Evolutionary conservation across 2,888 invertebrate genomes (phyloP), one percentile per base, ranked within the genome.

Genomic region (Dasypolia templi): DNA sequence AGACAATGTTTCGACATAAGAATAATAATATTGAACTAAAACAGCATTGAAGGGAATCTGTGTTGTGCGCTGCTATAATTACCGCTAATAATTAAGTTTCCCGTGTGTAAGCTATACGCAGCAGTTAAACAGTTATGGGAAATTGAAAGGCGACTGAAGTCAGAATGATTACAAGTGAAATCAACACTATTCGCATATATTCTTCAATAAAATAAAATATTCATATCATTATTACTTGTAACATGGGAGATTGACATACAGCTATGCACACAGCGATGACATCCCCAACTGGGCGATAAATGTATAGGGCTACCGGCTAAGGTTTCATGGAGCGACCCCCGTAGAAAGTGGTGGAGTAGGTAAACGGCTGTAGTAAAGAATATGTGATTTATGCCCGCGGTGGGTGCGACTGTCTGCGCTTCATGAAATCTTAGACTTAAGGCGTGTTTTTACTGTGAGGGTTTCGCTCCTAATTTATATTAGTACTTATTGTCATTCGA

Each of bases 201-300:
- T 32, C 32, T 69, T 69, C 3, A 70, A 62, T 77, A 53, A 68
- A 17, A 42, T 49, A 22, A 49, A 44, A 11, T 49, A 72, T 39
- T 42, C 22, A 14, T 35, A 1, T 59, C 14, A 63, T 49, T 22
- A n/a, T 65, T 49, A 35, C 14, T 56, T 61, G 14, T 26, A 44
- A 62, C 22, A 4, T 46, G 32, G 26, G 22, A 46, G 39, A 42
- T 51, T 58, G 49, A 49, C 32, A 26, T 73, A 9, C 35, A 61
- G 26, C 9, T 51, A 29, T 53, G 35, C 35, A 42, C 17, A 61
- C 39, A 32, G 22, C 6, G 29, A 42, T 46, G 29, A 17, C 19
- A 49, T 2, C 5, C 3, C 39, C 32, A 51, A 44, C 12, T 42
- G 22, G 17, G n/a, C n/a, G 44, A 44, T 11, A 44, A 14, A 51